phyloP scores from a whole-genome alignment of 2,888 invertebrate species.

The Heteromurus nitidus region DNA sequence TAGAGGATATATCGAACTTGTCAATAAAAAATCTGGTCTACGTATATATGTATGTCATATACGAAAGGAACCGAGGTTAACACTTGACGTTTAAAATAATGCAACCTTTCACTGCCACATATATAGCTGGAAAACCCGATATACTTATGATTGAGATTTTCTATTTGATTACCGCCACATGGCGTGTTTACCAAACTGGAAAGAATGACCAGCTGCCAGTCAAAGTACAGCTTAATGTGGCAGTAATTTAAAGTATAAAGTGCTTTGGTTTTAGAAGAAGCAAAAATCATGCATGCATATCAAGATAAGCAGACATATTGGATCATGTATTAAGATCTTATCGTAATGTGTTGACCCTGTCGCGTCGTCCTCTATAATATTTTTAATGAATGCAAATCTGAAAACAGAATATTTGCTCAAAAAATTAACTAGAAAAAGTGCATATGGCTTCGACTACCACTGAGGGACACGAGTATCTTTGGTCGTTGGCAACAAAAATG shows the following conservation, averaged over 20 bases:
- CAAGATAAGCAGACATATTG: background rate
- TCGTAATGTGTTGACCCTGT: too few species aligned
- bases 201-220: background rate
- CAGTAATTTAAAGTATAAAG: background rate
- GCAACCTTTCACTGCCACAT: slow-evolving; percentile 8
- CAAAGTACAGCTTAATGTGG: slow-evolving; percentile 3
- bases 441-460: background rate
- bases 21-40: too few species aligned
- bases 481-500: background rate
- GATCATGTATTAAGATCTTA: background rate
- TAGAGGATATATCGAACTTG: too few species aligned
- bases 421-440: background rate
- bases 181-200: background rate
- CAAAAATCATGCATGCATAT: background rate
- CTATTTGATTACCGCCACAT: slow-evolving; percentile 13
- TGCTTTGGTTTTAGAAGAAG: background rate
- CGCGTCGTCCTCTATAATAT: background rate
- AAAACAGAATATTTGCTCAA: too few species aligned
- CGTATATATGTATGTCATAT: too few species aligned
- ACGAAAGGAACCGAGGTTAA: background rate
- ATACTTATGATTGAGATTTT: too few species aligned
- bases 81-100: background rate
- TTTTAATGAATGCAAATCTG: background rate
- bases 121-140: background rate
- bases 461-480: background rate